phyloP scores from a whole-genome alignment of 2,888 invertebrate genomes.

The Tenthredo scrophulariae region DNA sequence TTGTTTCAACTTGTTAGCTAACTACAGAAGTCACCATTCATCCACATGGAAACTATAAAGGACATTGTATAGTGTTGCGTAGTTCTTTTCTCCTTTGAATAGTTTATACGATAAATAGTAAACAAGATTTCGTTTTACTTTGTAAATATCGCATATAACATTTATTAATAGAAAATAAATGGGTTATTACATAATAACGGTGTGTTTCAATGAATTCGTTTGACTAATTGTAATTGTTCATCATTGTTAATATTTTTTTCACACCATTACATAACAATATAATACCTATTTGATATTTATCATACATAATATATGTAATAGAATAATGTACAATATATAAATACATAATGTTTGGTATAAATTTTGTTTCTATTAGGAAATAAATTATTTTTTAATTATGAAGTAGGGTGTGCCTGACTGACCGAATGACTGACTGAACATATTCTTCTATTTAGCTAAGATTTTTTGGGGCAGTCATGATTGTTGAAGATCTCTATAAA shows the following conservation, averaged over 20 bases:
- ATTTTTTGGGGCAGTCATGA: neutral
- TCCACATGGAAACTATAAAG: too few relatives aligned
- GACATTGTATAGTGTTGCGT: too few relatives aligned
- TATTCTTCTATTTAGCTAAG: neutral
- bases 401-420: neutral
- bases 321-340: slow-evolving; percentile 65
- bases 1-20: neutral
- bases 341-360: slow-evolving; percentile 54
- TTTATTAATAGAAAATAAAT: neutral
- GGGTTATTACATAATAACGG: neutral
- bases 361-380: slow-evolving; percentile 14
- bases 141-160: neutral
- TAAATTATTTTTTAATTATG: neutral
- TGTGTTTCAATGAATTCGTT: slow-evolving; percentile 18
- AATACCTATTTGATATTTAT: slow-evolving; percentile 57
- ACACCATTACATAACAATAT: slow-evolving; percentile 29
- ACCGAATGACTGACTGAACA: neutral
- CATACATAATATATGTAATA: slow-evolving; percentile 59
- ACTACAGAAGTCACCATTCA: neutral
- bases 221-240: slow-evolving; percentile 3
- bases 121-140: neutral
- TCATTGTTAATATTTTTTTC: neutral
- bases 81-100: neutral
- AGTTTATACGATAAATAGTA: neutral
- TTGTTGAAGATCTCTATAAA: neutral